Percentiles rank a stretch among this genome's conserved stretches.
These are phyloP conservation scores for Trichogramma pretiosum DNA, from an alignment of 1,140 invertebrate species.

Conservation along the genomic window DNA sequence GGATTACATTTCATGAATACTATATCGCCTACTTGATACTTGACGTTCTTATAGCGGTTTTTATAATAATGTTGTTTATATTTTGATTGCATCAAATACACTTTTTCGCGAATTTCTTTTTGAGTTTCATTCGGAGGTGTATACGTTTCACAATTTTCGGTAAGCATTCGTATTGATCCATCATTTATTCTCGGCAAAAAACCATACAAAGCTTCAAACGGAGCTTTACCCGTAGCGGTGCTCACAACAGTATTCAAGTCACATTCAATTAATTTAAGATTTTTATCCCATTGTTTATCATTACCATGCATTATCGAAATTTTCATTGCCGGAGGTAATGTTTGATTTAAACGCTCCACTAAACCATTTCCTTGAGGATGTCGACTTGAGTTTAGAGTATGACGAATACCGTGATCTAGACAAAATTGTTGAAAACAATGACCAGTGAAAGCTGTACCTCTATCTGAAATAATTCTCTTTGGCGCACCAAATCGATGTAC, in stretches of 20 bases:
- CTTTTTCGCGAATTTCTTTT: slow-evolving; percentile 5
- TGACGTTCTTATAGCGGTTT: slow-evolving; percentile 9
- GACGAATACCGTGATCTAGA: slow-evolving; percentile 21
- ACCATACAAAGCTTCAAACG: slow-evolving; percentile 17
- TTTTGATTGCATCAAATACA: slow-evolving; percentile 5
- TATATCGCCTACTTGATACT: slow-evolving; percentile 19
- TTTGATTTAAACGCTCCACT: slow-evolving; percentile 18
- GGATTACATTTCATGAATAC: slow-evolving; percentile 16
- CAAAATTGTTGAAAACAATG: slow-evolving; percentile 25
- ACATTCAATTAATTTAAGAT: slow-evolving; percentile 14
- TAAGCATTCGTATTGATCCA: slow-evolving; percentile 7
- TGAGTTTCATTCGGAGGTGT: not conserved
- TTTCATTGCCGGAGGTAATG: slow-evolving; percentile 7
- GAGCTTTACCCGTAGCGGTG: slow-evolving; percentile 15
- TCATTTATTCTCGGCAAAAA: slow-evolving; percentile 17
- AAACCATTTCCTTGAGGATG: slow-evolving; percentile 27
- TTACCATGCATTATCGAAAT: not conserved
- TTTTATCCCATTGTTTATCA: slow-evolving; percentile 9
- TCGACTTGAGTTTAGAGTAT: slow-evolving; percentile 25
- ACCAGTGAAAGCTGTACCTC: slow-evolving; percentile 28
- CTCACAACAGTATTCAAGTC: slow-evolving; percentile 17
- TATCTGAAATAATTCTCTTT: slow-evolving; percentile 24
- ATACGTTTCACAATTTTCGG: slow-evolving; percentile 13
- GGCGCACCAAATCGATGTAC: slow-evolving; percentile 23
- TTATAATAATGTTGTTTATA: slow-evolving; percentile 17